Base-by-base conservation (phyloP, 2,113 vertebrate genomes). In the Laticauda laticaudata region DNA sequence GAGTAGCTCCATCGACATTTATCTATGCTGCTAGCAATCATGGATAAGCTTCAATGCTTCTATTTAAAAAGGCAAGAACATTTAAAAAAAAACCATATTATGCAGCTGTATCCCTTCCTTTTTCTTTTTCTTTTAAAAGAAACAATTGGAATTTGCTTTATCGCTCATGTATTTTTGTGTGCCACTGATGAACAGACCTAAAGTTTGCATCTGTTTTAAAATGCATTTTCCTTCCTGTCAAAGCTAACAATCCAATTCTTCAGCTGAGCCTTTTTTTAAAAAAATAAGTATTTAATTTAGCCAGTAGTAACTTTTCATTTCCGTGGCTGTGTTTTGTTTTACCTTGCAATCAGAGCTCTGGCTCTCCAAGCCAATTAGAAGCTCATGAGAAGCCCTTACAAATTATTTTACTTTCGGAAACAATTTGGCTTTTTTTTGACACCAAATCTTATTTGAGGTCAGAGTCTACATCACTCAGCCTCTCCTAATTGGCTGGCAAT, bases 221-320 rank as follows among this genome's bases (percentile, higher is more conserved):
- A 86, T 29, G 39, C 54, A 39, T 21, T 54, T 55, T n/a, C 64
- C 15, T 15, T 55, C 14, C 20, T 48, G n/a, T 92, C 54, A 51
- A n/a, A 81, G 81, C 89, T 91, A 87, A 92, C 54, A 10, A 20
- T 54, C 88, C 94, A 5, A 93, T 94, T 93, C 86, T 81, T 89
- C 29, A 94, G 1, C 48, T 15, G 87, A 9, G 29, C 87, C 88
- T 89, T 39, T 89, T 39, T 64, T 64, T 88, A 93, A 95, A 97
- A 55, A 55, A 57, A 57, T 95, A 81, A 88, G 56, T 64, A 92
- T 91, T 95, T 94, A 94, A 59, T 86, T 56, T 2, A 92, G 21
- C 69, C 92, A 96, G 93, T 89, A 69, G 8, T 87, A 81, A 94
- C 91, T 12, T 4, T 95, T 95, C 51, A 64, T 90, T 94, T 92